Conservation (phyloP, 2,888 invertebrate species). For the Psococerastis gibbosa region DNA sequence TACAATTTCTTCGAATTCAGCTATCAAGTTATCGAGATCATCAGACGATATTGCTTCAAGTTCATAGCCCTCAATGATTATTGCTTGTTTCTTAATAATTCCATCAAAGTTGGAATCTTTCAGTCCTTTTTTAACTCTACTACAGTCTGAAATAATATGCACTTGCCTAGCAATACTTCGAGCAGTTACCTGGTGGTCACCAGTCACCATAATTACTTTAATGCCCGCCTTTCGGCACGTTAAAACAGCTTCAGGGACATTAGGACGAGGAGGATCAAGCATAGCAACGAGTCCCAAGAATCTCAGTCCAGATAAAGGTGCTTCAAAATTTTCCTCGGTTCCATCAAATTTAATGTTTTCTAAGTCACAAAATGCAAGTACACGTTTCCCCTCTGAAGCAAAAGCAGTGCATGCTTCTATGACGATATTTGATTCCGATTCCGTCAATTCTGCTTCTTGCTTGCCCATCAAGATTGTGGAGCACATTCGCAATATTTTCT, state of each 20-base stretch:
- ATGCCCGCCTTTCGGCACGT: slow-evolving; percentile 58
- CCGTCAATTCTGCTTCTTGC: slow-evolving; percentile 92
- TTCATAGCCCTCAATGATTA: slow-evolving; percentile 34
- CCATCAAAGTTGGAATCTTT: slow-evolving; percentile 75
- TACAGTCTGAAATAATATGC: slow-evolving; percentile 58
- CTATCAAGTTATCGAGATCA: slow-evolving; percentile 38
- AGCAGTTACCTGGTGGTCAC: slow-evolving; percentile 67
- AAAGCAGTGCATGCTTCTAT: slow-evolving; percentile 62
- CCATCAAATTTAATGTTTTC: not conserved
- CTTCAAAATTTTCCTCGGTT: not conserved
- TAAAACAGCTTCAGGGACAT: slow-evolving; percentile 42
- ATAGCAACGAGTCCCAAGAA: slow-evolving; percentile 43
- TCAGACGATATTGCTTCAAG: slow-evolving; percentile 33
- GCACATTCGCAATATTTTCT: slow-evolving; percentile 82
- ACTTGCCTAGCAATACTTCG: slow-evolving; percentile 54
- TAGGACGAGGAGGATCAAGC: slow-evolving; percentile 42
- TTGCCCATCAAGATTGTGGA: slow-evolving; percentile 75
- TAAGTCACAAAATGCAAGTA: slow-evolving; percentile 56
- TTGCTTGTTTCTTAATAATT: slow-evolving; percentile 31
- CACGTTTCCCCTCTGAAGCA: slow-evolving; percentile 81
- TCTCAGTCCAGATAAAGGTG: slow-evolving; percentile 28
- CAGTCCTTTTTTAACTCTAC: slow-evolving; percentile 83
- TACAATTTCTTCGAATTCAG: slow-evolving; percentile 45
- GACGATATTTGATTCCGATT: slow-evolving; percentile 11
- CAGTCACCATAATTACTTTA: slow-evolving; percentile 61